Percentiles rank a stretch among this genome's conserved stretches.
These are phyloP conservation scores for Paratrypauchen microcephalus DNA, from an alignment of 2,797 vertebrate genomes.

Conservation along the genomic window DNA sequence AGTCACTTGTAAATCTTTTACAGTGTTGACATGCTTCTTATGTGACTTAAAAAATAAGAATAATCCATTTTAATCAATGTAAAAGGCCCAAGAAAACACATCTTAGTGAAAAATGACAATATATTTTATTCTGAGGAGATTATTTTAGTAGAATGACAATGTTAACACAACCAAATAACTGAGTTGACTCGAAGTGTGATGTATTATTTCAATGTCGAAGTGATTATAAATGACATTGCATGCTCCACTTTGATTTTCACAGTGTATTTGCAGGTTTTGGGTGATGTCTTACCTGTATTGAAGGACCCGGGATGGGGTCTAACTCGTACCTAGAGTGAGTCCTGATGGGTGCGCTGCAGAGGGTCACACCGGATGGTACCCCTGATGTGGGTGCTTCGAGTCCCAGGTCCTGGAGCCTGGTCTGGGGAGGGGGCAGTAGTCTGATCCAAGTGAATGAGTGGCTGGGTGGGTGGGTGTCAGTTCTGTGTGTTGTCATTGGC, in stretches of 20 bases:
- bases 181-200: background rate
- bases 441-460: conserved; percentile 43
- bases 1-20: background rate
- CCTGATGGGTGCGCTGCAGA: conserved; percentile 49
- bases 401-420: conserved; percentile 74
- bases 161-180: background rate
- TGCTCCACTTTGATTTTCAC: conserved; percentile 16
- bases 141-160: background rate
- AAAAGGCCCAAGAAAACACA: background rate
- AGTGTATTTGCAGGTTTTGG: conserved; percentile 26
- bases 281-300: conserved; percentile 67
- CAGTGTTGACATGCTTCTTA: background rate
- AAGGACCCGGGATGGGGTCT: conserved; percentile 53
- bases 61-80: too few species aligned
- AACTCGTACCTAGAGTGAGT: conserved; percentile 51
- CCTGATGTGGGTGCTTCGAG: conserved; percentile 73
- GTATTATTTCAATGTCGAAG: too few species aligned
- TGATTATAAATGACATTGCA: background rate
- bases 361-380: conserved; percentile 57
- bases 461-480: conserved; percentile 60
- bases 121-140: background rate
- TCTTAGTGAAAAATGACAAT: background rate
- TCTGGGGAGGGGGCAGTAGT: conserved; percentile 49
- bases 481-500: conserved; percentile 83
- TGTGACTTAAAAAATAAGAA: background rate